Evolutionary conservation across 92 coral and sea anemone genomes (phyloP).

Genomic region (Bergia puertoricense): DNA sequence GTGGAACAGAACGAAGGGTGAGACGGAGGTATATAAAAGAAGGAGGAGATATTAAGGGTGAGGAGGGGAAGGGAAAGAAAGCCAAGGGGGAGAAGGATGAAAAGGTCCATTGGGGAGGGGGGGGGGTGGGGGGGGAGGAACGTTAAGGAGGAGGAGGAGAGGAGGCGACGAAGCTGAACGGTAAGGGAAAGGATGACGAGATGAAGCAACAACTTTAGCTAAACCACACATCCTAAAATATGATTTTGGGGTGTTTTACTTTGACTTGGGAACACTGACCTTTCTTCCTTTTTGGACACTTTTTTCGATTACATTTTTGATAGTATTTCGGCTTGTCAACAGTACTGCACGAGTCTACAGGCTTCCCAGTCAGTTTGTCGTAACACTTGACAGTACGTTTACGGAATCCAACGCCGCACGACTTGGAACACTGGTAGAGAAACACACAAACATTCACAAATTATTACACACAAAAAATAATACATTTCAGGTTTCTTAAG

Average conservation of each 20-base stretch:
- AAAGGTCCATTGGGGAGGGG: neutral
- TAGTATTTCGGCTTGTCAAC: constrained; percentile 59
- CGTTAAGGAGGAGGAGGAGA: neutral
- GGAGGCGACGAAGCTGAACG: neutral
- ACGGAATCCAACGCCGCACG: constrained; percentile 84
- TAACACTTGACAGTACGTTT: constrained; percentile 80
- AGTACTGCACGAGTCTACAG: constrained; percentile 67
- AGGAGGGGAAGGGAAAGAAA: too few relatives aligned
- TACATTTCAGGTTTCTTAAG: too few relatives aligned
- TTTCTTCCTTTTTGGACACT: constrained; percentile 68
- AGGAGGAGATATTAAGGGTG: too few relatives aligned
- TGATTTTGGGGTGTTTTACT: too few relatives aligned
- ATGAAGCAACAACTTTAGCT: neutral
- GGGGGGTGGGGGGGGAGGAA: neutral
- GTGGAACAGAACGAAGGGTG: too few relatives aligned
- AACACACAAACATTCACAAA: neutral
- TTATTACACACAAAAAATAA: too few relatives aligned
- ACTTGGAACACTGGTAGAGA: constrained; percentile 77
- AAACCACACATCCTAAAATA: neutral
- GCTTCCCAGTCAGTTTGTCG: constrained; percentile 53
- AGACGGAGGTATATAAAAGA: too few relatives aligned
- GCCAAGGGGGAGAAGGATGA: too few relatives aligned
- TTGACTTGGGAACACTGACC: constrained; percentile 30
- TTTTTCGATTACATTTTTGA: constrained; percentile 65
- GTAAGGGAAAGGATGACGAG: neutral